Evolutionary conservation across 37 sponge, comb jelly and placozoan species (phyloP).

Genomic region (Lycopodina hypogea): DNA sequence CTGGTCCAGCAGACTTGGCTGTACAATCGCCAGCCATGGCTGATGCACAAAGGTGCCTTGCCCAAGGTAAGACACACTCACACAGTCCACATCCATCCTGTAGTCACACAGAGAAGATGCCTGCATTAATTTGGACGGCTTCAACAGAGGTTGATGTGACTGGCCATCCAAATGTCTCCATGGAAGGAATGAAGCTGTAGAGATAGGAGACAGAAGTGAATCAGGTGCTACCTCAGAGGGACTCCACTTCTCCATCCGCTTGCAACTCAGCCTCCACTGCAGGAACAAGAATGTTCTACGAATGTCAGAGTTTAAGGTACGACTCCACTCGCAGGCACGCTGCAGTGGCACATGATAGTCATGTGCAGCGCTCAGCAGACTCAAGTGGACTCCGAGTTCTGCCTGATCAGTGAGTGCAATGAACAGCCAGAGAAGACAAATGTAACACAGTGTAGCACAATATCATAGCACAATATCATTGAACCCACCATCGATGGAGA

Average conservation of each 20-base stretch:
- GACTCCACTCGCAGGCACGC: not conserved
- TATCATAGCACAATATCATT: not conserved
- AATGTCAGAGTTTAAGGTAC: not conserved
- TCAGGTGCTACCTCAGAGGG: not conserved
- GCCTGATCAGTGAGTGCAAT: not conserved
- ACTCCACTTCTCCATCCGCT: not conserved
- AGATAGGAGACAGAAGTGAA: not conserved
- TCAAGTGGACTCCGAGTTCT: not conserved
- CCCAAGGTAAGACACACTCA: not conserved
- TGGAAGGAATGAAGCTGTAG: not conserved
- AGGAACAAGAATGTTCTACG: not conserved
- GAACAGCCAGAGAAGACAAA: not conserved
- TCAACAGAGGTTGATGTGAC: not conserved
- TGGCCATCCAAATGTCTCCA: not conserved
- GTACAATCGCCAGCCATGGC: not conserved
- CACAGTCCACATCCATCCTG: not conserved
- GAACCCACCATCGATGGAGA: not conserved
- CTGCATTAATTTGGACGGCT: not conserved
- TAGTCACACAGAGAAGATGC: not conserved
- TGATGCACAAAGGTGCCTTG: not conserved
- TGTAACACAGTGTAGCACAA: not conserved
- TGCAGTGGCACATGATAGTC: not conserved
- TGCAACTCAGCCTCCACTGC: slow-evolving; percentile 5
- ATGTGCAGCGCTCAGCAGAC: slow-evolving; percentile 6
- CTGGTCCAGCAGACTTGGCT: not conserved